Evolutionary conservation across 2,797 vertebrate species (phyloP).

Genomic region (Halcyon badia): DNA sequence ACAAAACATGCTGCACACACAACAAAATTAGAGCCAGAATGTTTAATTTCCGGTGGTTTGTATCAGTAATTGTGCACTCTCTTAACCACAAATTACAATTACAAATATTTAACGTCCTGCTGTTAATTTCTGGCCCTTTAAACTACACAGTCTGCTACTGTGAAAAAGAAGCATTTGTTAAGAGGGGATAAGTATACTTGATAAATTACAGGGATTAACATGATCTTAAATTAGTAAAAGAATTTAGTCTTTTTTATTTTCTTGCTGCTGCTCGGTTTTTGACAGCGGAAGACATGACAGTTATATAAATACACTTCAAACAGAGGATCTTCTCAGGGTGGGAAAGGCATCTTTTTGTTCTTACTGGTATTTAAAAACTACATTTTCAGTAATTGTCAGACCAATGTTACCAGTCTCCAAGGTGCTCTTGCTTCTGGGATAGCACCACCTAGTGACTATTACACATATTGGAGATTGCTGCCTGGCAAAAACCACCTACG

Average conservation of each 20-base stretch:
- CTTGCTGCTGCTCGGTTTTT: conserved; percentile 22
- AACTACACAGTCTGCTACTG: not conserved
- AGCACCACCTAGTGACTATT: conserved; percentile 73
- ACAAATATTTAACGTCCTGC: not conserved
- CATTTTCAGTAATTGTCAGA: not conserved
- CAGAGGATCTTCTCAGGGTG: conserved; percentile 5
- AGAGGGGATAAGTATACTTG: conserved; percentile 29
- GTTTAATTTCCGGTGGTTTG: not conserved
- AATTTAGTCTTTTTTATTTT: conserved; percentile 58
- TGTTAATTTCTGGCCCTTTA: conserved; percentile 37
- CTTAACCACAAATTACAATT: not conserved
- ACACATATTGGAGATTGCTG: not conserved
- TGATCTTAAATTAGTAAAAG: conserved; percentile 46
- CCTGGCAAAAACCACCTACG: not conserved
- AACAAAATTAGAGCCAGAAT: not conserved
- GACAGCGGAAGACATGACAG: not conserved
- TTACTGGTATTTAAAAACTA: conserved; percentile 29
- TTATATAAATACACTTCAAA: conserved; percentile 63
- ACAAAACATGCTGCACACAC: not conserved
- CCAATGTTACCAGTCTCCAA: not conserved
- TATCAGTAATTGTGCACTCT: not conserved
- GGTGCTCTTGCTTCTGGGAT: conserved; percentile 52
- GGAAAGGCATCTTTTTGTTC: conserved; percentile 56
- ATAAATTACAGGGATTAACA: conserved; percentile 60
- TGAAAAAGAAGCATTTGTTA: conserved; percentile 50